Evolutionary conservation across 2,113 vertebrate genomes (phyloP), one percentile per base, ranked within the genome.

Genomic region (Eidolon helvum): DNA sequence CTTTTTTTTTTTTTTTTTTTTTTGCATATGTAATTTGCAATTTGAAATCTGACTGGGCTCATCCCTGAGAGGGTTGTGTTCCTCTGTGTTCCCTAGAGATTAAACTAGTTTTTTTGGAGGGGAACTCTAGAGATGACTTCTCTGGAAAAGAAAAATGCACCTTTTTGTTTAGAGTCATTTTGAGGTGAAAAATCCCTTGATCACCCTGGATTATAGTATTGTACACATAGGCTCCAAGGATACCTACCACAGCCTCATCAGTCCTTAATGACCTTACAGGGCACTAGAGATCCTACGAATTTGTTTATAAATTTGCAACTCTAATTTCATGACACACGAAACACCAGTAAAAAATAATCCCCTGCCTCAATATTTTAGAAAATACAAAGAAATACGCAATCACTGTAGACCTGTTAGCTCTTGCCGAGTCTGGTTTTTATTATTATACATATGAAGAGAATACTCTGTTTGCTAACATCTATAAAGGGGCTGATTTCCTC

Each of bases 381-480:
- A 96, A 75, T 61, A 87, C 87, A 80, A 82, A 93, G 91, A 96
- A 80, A 95, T 75, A 69, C n/a, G 35, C 30, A 95, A 59, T 85
- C 90, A 75, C 66, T 68, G 78, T 92, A 94, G 97, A 94, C 88
- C 16, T 86, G 95, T 69, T 28, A 69, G 63, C 89, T 95, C 96
- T 91, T 98, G 97, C 95, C 98, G 98, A 98, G 94, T 96, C 93
- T 97, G 90, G 90, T 92, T 96, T 97, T 95, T 80, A 96, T 90
- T 74, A 84, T 57, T n/a, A 43, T 24, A 92, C 87, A 43, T 80
- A 69, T 61, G 82, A 93, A 95, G 38, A 91, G 95, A 97, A 84
- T 45, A 83, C 35, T 95, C 38, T n/a, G 61, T 80, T 87, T 2
- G 24, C 59, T 84, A 77, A 0, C 55, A 55, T 84, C 96, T 95